Base-by-base conservation (phyloP, 2,888 invertebrate species). In the Drosophila heteroneura region DNA sequence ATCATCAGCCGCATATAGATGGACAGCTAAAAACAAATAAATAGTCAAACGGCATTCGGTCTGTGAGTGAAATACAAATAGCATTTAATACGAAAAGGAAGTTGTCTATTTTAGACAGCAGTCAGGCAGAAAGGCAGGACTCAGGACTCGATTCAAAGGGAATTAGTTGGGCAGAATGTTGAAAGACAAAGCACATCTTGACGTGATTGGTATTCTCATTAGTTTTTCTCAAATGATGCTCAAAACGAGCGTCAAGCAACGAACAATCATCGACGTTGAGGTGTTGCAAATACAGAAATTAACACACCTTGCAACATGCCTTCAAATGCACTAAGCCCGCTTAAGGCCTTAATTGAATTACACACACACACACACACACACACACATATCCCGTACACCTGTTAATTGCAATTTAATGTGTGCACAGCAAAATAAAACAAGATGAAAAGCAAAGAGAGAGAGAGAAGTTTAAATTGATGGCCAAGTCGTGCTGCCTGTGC, bases 81-180 rank as follows among this genome's bases (percentile, higher is more conserved):
- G 81, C 87, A 84, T 90, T 87, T 89, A 88, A 88, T 90, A 79
- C 86, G 87, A 86, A 88, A 86, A 88, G 87, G 90, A 88, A 88
- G 90, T 90, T 89, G 87, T 79, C 90, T 85, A 90, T 83, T 83
- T 86, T 65, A 53, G 81, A 72, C 76, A 81, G 53, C 65, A 59
- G 59, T 22, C 62, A 65, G 37, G 62, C 65, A 70, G 61, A 41
- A 80, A 60, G 62, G 28, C 41, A 28, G 58, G 28, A 28, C 28
- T 3, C 54, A 74, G 69, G 54, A 66, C 64, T 61, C 70, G 65
- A 81, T 70, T 62, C 87, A 87, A 84, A 83, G 80, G 70, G 80
- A 88, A 89, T 89, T 85, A 85, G 89, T 82, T 82, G 70, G 59
- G 59, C 56, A 16, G 12, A 39, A 64, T 52, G 61, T 53, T 44